These are phyloP conservation scores for Adelosebastes latens DNA, from an alignment of 2,797 vertebrate genomes.

Conservation along the genomic window DNA sequence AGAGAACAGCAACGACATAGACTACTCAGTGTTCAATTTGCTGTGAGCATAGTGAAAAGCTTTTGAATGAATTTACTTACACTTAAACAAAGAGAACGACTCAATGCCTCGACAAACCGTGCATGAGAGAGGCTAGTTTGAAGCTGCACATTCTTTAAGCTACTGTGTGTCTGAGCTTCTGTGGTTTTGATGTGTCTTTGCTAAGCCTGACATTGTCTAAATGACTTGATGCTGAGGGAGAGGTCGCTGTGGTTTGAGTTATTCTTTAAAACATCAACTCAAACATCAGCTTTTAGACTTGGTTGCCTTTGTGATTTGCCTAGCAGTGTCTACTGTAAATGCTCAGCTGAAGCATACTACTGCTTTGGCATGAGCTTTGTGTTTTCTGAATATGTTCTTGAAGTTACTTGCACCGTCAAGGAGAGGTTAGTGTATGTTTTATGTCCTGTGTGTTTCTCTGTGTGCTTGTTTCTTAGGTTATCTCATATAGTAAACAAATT, in stretches of 20 bases:
- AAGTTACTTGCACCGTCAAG: not conserved
- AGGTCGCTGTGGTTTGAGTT: not conserved
- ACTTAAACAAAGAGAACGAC: not conserved
- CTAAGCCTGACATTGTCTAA: not conserved
- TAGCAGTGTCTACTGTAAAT: not conserved
- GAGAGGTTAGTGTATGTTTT: not conserved
- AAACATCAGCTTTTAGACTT: conserved; percentile 17
- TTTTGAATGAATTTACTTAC: conserved; percentile 16
- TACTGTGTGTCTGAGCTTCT: not conserved
- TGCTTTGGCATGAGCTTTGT: not conserved
- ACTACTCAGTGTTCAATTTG: not conserved
- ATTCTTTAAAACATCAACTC: conserved; percentile 16
- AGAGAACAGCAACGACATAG: conserved; percentile 1
- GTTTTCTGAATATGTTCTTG: not conserved
- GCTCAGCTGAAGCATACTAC: not conserved
- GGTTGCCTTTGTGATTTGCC: conserved; percentile 15
- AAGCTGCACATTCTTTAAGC: not conserved
- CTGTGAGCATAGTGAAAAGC: conserved; percentile 2
- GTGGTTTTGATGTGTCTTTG: not conserved
- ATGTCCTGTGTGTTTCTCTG: not conserved
- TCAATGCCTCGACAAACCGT: conserved; percentile 1
- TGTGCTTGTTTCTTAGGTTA: not conserved
- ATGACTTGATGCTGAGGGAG: not conserved
- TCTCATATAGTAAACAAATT: not conserved
- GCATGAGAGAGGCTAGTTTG: not conserved